Evolutionary conservation across 2,888 invertebrate genomes (phyloP).

Genomic region (Tetragonisca angustula): DNA sequence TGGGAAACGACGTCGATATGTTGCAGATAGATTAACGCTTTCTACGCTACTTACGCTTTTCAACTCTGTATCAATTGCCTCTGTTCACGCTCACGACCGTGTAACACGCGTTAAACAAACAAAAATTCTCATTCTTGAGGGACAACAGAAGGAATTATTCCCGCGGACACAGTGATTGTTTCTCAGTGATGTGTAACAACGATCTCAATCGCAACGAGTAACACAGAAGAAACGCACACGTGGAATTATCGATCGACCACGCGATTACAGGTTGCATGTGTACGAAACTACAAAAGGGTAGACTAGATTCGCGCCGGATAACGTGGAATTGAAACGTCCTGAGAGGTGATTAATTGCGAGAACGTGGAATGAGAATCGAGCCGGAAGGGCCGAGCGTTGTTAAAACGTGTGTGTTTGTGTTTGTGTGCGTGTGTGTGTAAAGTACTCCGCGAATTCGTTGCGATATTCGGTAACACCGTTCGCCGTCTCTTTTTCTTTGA

Average conservation of each 20-base stretch:
- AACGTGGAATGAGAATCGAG: slow-evolving; percentile 16
- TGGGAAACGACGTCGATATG: background rate
- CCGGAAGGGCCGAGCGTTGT: slow-evolving; percentile 33
- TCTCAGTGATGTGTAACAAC: background rate
- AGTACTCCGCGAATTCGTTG: slow-evolving; percentile 20
- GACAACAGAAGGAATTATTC: background rate
- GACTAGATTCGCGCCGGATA: slow-evolving; percentile 27
- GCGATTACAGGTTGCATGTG: slow-evolving; percentile 5
- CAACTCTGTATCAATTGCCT: background rate
- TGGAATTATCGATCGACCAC: slow-evolving; percentile 11
- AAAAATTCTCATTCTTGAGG: background rate
- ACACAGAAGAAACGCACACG: background rate
- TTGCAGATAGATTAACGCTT: background rate
- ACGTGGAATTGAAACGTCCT: slow-evolving; percentile 41
- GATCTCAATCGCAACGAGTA: background rate
- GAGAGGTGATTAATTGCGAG: slow-evolving; percentile 45
- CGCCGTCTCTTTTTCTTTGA: slow-evolving; percentile 4
- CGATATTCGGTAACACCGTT: slow-evolving; percentile 29
- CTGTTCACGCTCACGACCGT: background rate
- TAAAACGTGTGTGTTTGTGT: background rate
- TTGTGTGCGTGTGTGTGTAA: background rate
- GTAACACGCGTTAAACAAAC: background rate
- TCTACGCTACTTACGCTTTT: background rate
- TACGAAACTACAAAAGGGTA: background rate
- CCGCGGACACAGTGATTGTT: background rate